phyloP scores from a whole-genome alignment of 1,140 invertebrate genomes.

The Solenopsis invicta region DNA sequence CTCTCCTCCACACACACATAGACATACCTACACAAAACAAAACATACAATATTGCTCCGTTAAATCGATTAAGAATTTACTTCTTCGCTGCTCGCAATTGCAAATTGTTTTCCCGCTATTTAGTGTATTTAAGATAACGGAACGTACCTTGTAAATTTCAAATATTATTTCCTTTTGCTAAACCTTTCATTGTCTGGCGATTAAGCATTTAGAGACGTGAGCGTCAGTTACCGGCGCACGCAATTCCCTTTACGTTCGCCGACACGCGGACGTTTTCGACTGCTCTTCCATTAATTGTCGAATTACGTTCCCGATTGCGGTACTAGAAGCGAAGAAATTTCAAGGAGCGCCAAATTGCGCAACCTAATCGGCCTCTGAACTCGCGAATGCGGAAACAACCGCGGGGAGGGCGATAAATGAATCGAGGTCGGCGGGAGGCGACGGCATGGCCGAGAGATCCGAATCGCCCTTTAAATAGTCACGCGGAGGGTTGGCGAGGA shows the following conservation, averaged over 20 bases:
- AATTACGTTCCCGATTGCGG: not conserved
- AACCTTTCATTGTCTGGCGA: slow-evolving; percentile 1
- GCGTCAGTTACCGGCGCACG: not conserved
- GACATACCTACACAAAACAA: no score
- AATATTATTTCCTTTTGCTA: not conserved
- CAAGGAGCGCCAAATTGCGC: slow-evolving; percentile 38
- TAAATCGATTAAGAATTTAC: not conserved
- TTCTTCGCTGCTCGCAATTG: not conserved
- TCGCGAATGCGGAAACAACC: slow-evolving; percentile 17
- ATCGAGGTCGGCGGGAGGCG: not conserved
- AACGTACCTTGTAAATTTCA: not conserved
- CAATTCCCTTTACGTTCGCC: slow-evolving; percentile 7
- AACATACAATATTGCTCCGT: not conserved
- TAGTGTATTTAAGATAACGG: not conserved
- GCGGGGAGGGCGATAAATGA: slow-evolving; percentile 39
- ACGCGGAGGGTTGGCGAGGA: slow-evolving; percentile 52
- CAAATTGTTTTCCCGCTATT: not conserved
- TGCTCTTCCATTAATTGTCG: slow-evolving; percentile 24
- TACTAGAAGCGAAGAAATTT: slow-evolving; percentile 18
- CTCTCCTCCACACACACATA: no score
- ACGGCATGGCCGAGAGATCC: slow-evolving; percentile 29
- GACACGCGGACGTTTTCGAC: slow-evolving; percentile 6
- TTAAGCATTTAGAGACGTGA: slow-evolving; percentile 16
- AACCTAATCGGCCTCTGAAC: slow-evolving; percentile 38
- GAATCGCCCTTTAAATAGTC: slow-evolving; percentile 69